Evolutionary conservation across 2,797 vertebrate genomes (phyloP).

Genomic region (Vespertilio murinus): DNA sequence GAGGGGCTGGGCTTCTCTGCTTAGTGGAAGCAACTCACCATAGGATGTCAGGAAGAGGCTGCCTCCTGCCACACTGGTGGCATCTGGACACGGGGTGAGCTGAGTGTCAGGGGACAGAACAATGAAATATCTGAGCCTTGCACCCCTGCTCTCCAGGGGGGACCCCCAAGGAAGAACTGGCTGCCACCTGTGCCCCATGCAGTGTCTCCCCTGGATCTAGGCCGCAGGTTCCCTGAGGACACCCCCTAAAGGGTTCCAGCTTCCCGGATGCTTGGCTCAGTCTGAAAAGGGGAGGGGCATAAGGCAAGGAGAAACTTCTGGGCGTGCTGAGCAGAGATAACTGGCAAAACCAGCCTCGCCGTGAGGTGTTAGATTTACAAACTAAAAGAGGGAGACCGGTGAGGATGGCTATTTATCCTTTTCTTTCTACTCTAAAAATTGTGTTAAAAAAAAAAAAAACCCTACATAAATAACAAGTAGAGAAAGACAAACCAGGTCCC

Average conservation of each 20-base stretch:
- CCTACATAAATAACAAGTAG: not conserved
- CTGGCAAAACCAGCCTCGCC: not conserved
- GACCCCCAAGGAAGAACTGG: not conserved
- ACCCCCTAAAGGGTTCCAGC: accelerated
- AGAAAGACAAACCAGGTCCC: not conserved
- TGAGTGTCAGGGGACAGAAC: not conserved
- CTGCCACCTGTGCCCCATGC: accelerated
- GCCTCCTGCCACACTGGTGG: accelerated
- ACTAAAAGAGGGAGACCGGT: not conserved
- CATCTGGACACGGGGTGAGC: not conserved
- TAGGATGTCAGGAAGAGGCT: too few species aligned
- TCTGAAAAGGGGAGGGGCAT: accelerated
- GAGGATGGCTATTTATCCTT: not conserved
- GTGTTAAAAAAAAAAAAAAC: not conserved
- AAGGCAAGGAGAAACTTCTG: not conserved
- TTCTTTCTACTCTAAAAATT: not conserved
- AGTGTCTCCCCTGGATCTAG: not conserved
- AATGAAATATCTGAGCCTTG: accelerated
- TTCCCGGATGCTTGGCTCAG: not conserved
- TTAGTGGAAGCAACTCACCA: not conserved
- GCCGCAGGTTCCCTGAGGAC: not conserved
- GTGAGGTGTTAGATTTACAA: not conserved
- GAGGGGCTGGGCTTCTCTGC: not conserved
- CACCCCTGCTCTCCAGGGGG: accelerated
- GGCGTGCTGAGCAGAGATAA: not conserved